phyloP scores from a whole-genome alignment of 2,797 vertebrate species.

The Nannoperca obscura region DNA sequence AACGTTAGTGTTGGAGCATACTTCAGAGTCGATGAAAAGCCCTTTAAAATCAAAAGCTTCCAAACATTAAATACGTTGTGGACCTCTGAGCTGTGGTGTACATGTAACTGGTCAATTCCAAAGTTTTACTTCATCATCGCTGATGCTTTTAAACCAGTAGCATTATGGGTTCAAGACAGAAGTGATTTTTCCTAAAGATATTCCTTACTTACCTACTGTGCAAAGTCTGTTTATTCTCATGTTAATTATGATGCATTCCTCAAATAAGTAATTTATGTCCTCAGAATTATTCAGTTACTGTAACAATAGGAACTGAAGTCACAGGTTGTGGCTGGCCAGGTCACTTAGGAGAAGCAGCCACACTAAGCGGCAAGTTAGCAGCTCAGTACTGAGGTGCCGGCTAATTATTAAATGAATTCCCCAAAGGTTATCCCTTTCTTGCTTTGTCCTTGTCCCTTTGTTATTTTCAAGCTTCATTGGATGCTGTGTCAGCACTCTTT shows the following conservation, averaged over 20 bases:
- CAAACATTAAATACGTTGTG: slow-evolving; percentile 31
- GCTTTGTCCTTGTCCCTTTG: slow-evolving; percentile 3
- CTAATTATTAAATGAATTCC: not conserved
- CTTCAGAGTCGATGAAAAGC: slow-evolving; percentile 33
- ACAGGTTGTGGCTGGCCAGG: not conserved
- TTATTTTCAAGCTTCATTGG: not conserved
- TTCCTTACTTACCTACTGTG: not conserved
- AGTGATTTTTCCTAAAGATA: not conserved
- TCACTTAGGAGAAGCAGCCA: not conserved
- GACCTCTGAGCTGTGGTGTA: not conserved
- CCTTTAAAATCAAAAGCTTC: slow-evolving; percentile 36
- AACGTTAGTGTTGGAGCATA: slow-evolving; percentile 15
- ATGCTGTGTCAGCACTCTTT: not conserved
- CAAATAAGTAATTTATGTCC: not conserved
- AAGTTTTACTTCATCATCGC: not conserved
- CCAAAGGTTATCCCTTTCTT: not conserved
- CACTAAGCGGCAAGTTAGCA: not conserved
- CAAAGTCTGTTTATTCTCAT: not conserved
- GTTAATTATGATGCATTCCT: not conserved
- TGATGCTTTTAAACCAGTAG: not conserved
- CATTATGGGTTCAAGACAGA: not conserved
- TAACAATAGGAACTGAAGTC: not conserved
- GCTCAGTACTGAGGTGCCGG: not conserved
- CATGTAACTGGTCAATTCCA: not conserved
- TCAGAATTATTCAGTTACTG: not conserved